Evolutionary conservation across 2,113 vertebrate species (phyloP), one percentile per base, ranked within the genome.

Genomic region (Butorides virescens): DNA sequence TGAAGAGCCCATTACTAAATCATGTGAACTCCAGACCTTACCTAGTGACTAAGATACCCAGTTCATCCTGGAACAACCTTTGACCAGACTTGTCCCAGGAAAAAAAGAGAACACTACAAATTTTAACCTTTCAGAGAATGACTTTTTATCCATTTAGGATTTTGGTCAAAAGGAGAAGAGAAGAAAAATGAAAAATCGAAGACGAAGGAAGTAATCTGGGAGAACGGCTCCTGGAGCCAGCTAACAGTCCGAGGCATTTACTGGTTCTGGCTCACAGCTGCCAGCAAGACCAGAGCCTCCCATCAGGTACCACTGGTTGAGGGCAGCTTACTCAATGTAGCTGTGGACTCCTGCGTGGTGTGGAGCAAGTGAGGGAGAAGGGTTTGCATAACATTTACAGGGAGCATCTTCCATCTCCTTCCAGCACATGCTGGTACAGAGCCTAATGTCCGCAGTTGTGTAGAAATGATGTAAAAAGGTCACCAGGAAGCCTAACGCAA

Each of bases 1-100:
- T 68, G 68, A 91, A 65, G 34, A 90, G 47, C 65, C 78, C 39
- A 32, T 86, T 79, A 77, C 77, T 92, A 91, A 96, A 93, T 71
- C 68, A 49, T 20, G 9, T 59, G 92, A 94, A 83, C 88, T 88
- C 85, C 92, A 93, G 93, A 26, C 50, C 49, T 88, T n/a, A 37
- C n/a, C 50, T 37, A 44, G 75, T 67, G 90, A 47, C 39, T 88
- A 21, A 80, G 88, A 63, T 78, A 34, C 84, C 49, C 58, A 6
- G 27, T 53, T 87, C 78, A 86, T 90, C 47, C 56, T 68, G 50
- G 56, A 78, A 56, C 61, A 39, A 16, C 37, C 79, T 96, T 66
- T 92, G 61, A 68, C 65, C 76, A 78, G 70, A 8, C 50, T 53
- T 37, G 15, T 78, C 27, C 76, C 30, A 52, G 86, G 58, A 14